A percentile compares a stretch with the other conserved stretches of the same genome.
These are phyloP conservation scores for Drosophila rhopaloa DNA, from an alignment of 1,140 invertebrate genomes.

Conservation along the genomic window DNA sequence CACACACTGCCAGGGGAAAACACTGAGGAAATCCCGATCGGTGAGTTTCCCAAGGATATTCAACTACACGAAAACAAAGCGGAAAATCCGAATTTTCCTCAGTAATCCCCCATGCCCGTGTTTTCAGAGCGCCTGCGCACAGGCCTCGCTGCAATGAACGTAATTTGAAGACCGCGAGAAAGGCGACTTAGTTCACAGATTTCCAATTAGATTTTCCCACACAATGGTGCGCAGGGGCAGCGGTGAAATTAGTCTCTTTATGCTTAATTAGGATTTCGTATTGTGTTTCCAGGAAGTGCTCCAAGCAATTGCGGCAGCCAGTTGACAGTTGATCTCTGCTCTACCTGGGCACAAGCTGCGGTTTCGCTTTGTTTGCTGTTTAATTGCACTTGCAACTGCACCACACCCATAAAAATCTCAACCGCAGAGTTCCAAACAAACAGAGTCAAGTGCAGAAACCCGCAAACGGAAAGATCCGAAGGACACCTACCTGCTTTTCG, in stretches of 20 bases:
- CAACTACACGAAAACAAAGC: conserved; percentile 63
- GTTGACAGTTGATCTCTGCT: conserved; percentile 48
- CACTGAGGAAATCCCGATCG: conserved; percentile 8
- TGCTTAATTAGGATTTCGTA: conserved; percentile 69
- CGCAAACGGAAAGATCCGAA: conserved; percentile 23
- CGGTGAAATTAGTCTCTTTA: conserved; percentile 70
- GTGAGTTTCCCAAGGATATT: conserved; percentile 73
- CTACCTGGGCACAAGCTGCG: conserved; percentile 72
- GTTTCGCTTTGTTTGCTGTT: conserved; percentile 51
- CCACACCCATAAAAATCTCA: conserved; percentile 62
- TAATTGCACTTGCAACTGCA: conserved; percentile 68
- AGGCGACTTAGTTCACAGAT: conserved; percentile 23
- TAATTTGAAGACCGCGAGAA: conserved; percentile 81
- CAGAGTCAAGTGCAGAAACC: conserved; percentile 61
- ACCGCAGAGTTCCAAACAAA: conserved; percentile 26
- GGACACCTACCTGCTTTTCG: conserved; percentile 42
- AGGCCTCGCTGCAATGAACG: conserved; percentile 55
- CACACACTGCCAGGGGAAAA: conserved; percentile 6
- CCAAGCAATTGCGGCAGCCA: conserved; percentile 40
- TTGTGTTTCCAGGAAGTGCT: conserved; percentile 60
- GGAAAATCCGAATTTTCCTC: conserved; percentile 59
- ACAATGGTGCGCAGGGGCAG: conserved; percentile 18
- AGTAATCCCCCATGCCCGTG: conserved; percentile 14
- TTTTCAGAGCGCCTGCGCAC: conserved; percentile 48
- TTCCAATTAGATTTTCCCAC: conserved; percentile 79